Conservation (phyloP, 2,888 invertebrate species). For the Eumacrocentrus americanus region DNA sequence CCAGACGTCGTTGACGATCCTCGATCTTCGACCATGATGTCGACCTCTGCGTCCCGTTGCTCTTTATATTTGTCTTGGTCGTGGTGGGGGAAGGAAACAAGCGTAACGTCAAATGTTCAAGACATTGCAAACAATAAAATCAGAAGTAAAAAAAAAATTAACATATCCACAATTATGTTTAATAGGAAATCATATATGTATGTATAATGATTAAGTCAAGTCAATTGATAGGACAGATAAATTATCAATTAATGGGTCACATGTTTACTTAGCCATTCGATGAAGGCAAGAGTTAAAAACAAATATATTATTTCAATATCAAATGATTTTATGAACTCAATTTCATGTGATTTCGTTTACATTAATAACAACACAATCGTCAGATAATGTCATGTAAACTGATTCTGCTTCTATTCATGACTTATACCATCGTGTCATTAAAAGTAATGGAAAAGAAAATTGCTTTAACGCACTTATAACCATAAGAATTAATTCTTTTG, state of each 20-base stretch:
- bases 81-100: background rate
- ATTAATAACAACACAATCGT: no score
- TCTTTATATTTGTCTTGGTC: conserved; percentile 13
- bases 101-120: background rate
- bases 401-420: no score
- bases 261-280: no score
- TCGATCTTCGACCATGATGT: conserved; percentile 29
- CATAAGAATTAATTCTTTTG: no score
- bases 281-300: no score
- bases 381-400: no score
- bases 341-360: background rate
- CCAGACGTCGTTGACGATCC: conserved; percentile 10
- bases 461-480: no score
- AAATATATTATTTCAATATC: background rate
- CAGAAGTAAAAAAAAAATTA: background rate
- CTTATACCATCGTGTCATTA: no score
- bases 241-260: no score
- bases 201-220: background rate
- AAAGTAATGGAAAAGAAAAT: no score
- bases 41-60: conserved; percentile 17
- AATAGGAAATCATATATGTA: background rate
- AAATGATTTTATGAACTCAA: background rate
- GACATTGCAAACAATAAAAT: background rate
- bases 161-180: background rate
- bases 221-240: no score